These are phyloP conservation scores for Nomada fabriciana DNA, from an alignment of 2,888 invertebrate species.

Conservation along the genomic window DNA sequence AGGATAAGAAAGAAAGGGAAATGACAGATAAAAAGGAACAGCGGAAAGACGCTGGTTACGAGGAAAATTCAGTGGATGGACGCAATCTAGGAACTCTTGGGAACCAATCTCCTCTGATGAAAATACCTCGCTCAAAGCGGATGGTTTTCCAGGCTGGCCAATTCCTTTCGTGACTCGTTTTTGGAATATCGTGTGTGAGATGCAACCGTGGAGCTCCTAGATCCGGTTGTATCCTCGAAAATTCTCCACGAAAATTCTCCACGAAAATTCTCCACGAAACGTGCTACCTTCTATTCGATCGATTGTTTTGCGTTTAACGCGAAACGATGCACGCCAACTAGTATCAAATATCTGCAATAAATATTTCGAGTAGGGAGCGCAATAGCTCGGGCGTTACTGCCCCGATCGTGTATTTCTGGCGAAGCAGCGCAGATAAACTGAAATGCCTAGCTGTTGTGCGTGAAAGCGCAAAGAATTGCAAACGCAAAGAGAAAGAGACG, in stretches of 20 bases:
- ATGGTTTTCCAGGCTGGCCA: constrained; percentile 63
- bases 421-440: no score
- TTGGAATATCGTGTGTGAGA: constrained; percentile 66
- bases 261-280: constrained; percentile 7
- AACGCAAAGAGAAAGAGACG: constrained; percentile 53
- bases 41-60: constrained; percentile 60
- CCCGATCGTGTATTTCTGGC: no score
- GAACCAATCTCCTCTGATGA: constrained; percentile 80
- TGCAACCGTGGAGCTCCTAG: not conserved
- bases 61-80: constrained; percentile 65
- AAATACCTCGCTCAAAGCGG: constrained; percentile 75
- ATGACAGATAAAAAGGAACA: constrained; percentile 57
- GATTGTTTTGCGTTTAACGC: not conserved
- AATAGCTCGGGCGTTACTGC: no score
- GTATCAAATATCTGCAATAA: no score
- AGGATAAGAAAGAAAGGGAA: constrained; percentile 63
- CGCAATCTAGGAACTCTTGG: constrained; percentile 76
- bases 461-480: constrained; percentile 25
- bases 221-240: constrained; percentile 2
- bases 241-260: constrained; percentile 11
- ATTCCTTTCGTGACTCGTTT: constrained; percentile 69
- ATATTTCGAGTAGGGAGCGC: no score
- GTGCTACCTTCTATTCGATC: not conserved
- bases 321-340: no score
- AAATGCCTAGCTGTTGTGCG: not conserved